Base-by-base conservation (phyloP, 2,113 vertebrate genomes). In the Esox niger region DNA sequence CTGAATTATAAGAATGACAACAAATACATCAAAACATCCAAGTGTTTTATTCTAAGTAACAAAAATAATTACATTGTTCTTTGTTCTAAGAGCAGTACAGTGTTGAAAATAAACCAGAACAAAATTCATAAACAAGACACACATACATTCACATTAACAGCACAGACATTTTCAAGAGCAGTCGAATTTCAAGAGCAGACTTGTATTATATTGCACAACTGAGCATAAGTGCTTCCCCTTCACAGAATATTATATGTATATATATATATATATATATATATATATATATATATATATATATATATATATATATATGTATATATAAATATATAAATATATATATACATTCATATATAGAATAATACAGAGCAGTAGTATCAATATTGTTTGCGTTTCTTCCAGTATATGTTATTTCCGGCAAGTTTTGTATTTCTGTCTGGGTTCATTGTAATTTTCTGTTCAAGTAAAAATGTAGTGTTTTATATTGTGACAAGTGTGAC, bases 21-120 rank as follows among this genome's bases (percentile, higher is more conserved):
- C 47, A 38, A 17, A 43, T 4, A 13, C 38, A 5, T 8, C 30
- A 25, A 29, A 1, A 23, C 90, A 89, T 88, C 62, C 73, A 88
- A 74, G 75, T 87, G 59, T 91, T 92, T 90, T 91, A 86, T 84
- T 90, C 88, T 88, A 91, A 88, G 90, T 93, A 91, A 89, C 88
- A 93, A 93, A 93, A 92, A 91, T 91, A 91, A 89, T 83, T 79
- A 89, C 90, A 89, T 63, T 15, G 73, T 86, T 23, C 68, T 91
- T 91, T 90, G 79, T 85, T 86, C 81, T 83, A 86, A 61, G 62
- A 84, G 74, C 32, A 75, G 8, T 83, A 88, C 77, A 73, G 79
- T 80, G 87, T 80, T 71, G 47, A 76, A 73, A 75, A 78, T 30
- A 80, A 64, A 57, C 68, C 27, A 0, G 31, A 31, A 77, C 43